Conservation (phyloP, 1,140 invertebrate species). For the Campoletis sonorensis region DNA sequence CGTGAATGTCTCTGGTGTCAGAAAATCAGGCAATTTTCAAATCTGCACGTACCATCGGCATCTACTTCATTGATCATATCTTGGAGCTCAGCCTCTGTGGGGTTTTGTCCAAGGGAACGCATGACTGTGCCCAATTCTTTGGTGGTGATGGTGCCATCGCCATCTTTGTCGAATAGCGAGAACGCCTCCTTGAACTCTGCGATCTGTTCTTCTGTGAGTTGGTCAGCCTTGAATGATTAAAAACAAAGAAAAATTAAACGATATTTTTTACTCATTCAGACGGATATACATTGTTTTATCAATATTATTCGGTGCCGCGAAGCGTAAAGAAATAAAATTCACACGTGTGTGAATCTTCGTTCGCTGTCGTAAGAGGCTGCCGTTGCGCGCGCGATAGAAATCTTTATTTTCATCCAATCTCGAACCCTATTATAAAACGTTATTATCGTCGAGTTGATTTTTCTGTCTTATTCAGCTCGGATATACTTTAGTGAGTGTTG, state of each 20-base stretch:
- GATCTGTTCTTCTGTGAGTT: slow-evolving; percentile 98
- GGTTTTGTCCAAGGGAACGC: slow-evolving; percentile 99
- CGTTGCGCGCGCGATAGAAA: background rate
- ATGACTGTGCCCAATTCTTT: slow-evolving; percentile 99
- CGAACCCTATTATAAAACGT: background rate
- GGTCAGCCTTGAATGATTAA: slow-evolving; percentile 86
- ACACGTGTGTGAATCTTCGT: background rate
- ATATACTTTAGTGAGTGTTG: no score
- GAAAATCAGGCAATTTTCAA: background rate
- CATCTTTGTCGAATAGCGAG: slow-evolving; percentile 99
- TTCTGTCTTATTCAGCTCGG: background rate
- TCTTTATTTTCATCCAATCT: background rate
- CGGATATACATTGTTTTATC: background rate
- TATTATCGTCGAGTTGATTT: background rate
- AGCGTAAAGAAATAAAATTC: slow-evolving; percentile 8
- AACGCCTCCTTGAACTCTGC: slow-evolving; percentile 99
- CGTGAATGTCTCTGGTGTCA: background rate
- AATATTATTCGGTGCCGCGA: background rate
- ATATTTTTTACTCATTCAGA: background rate
- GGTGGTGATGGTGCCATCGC: slow-evolving; percentile 99
- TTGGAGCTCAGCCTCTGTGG: slow-evolving; percentile 99
- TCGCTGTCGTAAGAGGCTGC: background rate
- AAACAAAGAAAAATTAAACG: slow-evolving; percentile 11
- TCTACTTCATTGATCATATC: slow-evolving; percentile 99
- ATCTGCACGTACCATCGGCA: slow-evolving; percentile 91